Percentiles rank a stretch among this genome's conserved stretches.
Evolutionary conservation across 1,140 invertebrate genomes (phyloP).

Genomic region (Musca vetustissima): DNA sequence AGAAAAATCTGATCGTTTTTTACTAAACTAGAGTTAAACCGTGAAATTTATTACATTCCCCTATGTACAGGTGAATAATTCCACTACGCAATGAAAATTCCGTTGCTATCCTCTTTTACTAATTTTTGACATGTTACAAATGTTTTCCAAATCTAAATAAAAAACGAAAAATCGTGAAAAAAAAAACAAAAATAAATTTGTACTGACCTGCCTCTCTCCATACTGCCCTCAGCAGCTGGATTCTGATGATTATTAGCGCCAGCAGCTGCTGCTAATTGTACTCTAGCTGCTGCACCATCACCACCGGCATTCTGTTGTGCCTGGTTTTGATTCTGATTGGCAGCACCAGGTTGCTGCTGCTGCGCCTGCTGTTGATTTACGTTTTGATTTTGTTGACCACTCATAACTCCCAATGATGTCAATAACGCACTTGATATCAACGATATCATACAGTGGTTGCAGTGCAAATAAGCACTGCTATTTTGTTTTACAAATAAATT

Average conservation of each 20-base stretch:
- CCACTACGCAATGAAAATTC: too few species aligned
- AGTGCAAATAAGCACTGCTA: too few species aligned
- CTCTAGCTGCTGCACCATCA: slow-evolving; percentile 31
- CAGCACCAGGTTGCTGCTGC: neutral
- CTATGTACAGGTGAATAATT: too few species aligned
- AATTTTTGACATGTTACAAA: too few species aligned
- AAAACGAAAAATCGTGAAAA: too few species aligned
- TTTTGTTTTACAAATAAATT: too few species aligned
- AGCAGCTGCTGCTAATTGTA: slow-evolving; percentile 29
- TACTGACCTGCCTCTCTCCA: slow-evolving; percentile 41
- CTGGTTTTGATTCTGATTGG: slow-evolving; percentile 34
- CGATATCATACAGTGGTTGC: slow-evolving; percentile 28
- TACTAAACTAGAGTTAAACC: too few species aligned
- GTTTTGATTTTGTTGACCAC: slow-evolving; percentile 27
- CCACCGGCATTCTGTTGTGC: slow-evolving; percentile 33
- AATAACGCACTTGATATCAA: slow-evolving; percentile 27
- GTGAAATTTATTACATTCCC: too few species aligned
- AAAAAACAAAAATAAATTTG: too few species aligned
- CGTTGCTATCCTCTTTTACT: too few species aligned
- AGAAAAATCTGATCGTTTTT: too few species aligned
- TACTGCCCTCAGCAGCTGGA: slow-evolving; percentile 48
- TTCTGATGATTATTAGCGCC: slow-evolving; percentile 34
- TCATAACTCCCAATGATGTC: slow-evolving; percentile 49
- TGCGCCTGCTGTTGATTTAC: slow-evolving; percentile 35
- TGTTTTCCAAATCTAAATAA: too few species aligned